Base-by-base conservation (phyloP, 1,140 invertebrate genomes). In the Thalassaphorura encarpata region DNA sequence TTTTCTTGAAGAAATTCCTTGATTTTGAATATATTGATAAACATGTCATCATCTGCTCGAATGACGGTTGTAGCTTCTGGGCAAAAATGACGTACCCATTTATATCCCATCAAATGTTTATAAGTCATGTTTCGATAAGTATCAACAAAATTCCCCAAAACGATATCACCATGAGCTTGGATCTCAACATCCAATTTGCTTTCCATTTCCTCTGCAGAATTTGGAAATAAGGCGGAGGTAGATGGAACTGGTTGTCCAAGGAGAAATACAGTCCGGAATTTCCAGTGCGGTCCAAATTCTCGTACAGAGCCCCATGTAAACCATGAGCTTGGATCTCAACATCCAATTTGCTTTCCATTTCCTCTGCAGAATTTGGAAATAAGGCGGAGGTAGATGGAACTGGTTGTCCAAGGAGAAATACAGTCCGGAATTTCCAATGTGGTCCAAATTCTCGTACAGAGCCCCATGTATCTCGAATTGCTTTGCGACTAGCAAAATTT, bases 121-220 rank as follows among this genome's bases (percentile, higher is more conserved):
- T 88, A 87, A 1, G 87, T 89, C 71, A 92, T 78, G 72, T 91
- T 92, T 58, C 81, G 77, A 67, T 91, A 92, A 28, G 76, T 76
- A 72, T 91, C 88, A 8, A 76, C 53, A 69, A 89, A 90, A 62
- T 78, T 81, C 24, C 85, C 86, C 70, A 88, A 84, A 24, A 90
- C 76, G 52, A 91, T 75, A 68, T 92, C 89, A 19, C 75, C 71
- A 66, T 81, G 77, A 1, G 62, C 62, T 2, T 66, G 66, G 63
- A 78, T n/a, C n/a, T n/a, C n/a, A n/a, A n/a, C n/a, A n/a, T n/a
- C n/a, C n/a, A n/a, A 77, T 69, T 92, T 88, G 40, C 73, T 64
- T 16, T 76, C 65, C 2, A 89, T 62, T 16, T 66, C 63, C n/a
- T n/a, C n/a, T n/a, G n/a, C n/a, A n/a, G n/a, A n/a, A n/a, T n/a